Percentiles rank a stretch among this genome's conserved stretches.
Conservation (phyloP, 2,888 invertebrate genomes). For the Tetrapedia diversipes region DNA sequence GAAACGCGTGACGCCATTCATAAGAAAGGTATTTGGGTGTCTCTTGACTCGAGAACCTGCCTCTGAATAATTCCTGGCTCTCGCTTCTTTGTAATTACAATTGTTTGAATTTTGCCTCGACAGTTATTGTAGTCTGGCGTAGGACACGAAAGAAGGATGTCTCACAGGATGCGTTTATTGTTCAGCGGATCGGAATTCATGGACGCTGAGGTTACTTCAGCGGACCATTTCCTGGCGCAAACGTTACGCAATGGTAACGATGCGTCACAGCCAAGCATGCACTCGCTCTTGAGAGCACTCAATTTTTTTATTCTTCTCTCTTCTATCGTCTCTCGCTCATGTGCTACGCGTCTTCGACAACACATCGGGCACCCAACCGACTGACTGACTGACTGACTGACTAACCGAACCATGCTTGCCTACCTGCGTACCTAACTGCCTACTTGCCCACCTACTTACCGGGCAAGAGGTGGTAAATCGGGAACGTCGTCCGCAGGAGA, state of each 20-base stretch:
- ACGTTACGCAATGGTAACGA: slow-evolving; percentile 50
- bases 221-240: slow-evolving; percentile 53
- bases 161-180: slow-evolving; percentile 24
- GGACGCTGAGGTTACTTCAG: slow-evolving; percentile 36
- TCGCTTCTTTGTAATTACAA: neutral
- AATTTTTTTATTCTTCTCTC: slow-evolving; percentile 7
- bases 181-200: slow-evolving; percentile 42
- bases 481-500: slow-evolving; percentile 77
- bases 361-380: too few relatives aligned
- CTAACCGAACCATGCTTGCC: slow-evolving; percentile 21
- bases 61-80: neutral
- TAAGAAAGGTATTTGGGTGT: neutral
- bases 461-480: slow-evolving; percentile 61
- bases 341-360: too few relatives aligned
- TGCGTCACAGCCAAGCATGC: slow-evolving; percentile 47
- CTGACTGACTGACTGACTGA: slow-evolving; percentile 16
- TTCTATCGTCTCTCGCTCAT: too few relatives aligned
- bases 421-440: slow-evolving; percentile 44
- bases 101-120: neutral
- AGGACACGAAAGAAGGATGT: neutral
- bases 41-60: neutral
- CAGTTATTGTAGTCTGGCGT: neutral
- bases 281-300: slow-evolving; percentile 42
- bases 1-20: neutral
- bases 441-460: slow-evolving; percentile 55